Conservation (phyloP, 2,888 invertebrate species). For the Drosophila mulleri region DNA sequence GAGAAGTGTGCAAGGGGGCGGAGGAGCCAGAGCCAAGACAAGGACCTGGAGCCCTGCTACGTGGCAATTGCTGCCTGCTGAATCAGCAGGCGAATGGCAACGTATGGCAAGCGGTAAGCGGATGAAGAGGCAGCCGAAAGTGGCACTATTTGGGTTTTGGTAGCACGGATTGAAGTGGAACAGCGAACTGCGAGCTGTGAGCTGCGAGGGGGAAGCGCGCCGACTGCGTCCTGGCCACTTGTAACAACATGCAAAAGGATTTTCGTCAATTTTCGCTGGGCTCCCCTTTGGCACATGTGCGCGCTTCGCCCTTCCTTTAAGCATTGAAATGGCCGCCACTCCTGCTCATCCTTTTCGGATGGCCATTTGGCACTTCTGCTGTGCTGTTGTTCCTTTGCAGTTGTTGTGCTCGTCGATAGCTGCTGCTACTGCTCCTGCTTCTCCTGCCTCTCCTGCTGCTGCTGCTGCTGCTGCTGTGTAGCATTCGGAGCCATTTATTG, state of each 20-base stretch:
- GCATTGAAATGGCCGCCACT: conserved; percentile 27
- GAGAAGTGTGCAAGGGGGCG: conserved; percentile 12
- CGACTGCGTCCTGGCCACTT: conserved; percentile 56
- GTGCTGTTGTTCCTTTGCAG: conserved; percentile 1
- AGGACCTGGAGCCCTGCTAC: conserved; percentile 16
- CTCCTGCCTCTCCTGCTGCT: conserved; percentile 36
- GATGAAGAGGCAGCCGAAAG: conserved; percentile 57
- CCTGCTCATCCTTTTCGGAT: conserved; percentile 20
- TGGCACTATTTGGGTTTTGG: conserved; percentile 63
- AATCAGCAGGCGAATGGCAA: conserved; percentile 59
- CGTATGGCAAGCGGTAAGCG: conserved; percentile 52
- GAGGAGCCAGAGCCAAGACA: conserved; percentile 17
- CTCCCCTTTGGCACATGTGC: conserved; percentile 67
- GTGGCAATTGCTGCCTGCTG: conserved; percentile 61
- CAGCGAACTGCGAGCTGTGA: background rate
- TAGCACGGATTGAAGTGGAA: conserved; percentile 45
- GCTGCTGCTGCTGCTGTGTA: conserved; percentile 46
- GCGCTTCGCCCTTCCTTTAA: conserved; percentile 10
- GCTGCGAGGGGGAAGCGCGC: background rate
- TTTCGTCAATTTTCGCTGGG: conserved; percentile 75
- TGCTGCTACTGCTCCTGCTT: conserved; percentile 15
- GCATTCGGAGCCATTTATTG: conserved; percentile 70
- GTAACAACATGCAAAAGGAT: conserved; percentile 79
- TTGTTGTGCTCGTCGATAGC: conserved; percentile 30
- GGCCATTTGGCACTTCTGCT: conserved; percentile 58